Conservation (phyloP, 2,888 invertebrate genomes). For the Itoplectis maculator region DNA sequence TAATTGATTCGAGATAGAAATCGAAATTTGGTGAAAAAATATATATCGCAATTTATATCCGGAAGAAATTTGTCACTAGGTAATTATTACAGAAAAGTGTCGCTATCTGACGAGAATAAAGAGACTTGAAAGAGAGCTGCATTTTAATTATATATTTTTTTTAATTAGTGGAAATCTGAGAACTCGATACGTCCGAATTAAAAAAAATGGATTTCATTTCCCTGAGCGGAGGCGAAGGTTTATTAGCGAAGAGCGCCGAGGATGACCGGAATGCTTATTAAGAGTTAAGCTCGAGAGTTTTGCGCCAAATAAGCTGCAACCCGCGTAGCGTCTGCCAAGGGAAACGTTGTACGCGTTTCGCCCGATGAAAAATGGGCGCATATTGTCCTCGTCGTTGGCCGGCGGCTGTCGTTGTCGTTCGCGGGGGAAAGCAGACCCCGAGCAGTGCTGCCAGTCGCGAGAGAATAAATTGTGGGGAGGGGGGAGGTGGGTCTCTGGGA, state of each 20-base stretch:
- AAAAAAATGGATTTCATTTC: neutral
- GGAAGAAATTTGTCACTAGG: too few species aligned
- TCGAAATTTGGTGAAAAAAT: too few species aligned
- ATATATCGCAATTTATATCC: too few species aligned
- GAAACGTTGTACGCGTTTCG: constrained; percentile 3
- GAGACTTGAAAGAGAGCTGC: too few species aligned
- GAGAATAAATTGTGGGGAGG: constrained; percentile 41
- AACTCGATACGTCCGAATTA: neutral
- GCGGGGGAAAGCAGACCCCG: neutral
- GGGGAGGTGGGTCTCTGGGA: too few species aligned
- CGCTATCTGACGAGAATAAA: neutral
- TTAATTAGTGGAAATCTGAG: neutral
- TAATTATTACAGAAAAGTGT: too few species aligned
- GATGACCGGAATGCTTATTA: constrained; percentile 2
- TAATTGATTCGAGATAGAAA: too few species aligned
- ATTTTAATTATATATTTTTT: neutral
- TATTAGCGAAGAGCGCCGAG: neutral
- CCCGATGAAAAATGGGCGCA: constrained; percentile 29
- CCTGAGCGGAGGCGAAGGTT: neutral
- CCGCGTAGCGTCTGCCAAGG: constrained; percentile 12
- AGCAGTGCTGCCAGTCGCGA: constrained; percentile 4
- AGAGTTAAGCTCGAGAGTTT: neutral
- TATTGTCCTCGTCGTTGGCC: constrained; percentile 4
- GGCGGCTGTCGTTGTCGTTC: neutral
- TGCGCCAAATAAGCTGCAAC: constrained; percentile 24